Conservation (phyloP, 2,113 vertebrate genomes). For the Thalassoma bifasciatum region DNA sequence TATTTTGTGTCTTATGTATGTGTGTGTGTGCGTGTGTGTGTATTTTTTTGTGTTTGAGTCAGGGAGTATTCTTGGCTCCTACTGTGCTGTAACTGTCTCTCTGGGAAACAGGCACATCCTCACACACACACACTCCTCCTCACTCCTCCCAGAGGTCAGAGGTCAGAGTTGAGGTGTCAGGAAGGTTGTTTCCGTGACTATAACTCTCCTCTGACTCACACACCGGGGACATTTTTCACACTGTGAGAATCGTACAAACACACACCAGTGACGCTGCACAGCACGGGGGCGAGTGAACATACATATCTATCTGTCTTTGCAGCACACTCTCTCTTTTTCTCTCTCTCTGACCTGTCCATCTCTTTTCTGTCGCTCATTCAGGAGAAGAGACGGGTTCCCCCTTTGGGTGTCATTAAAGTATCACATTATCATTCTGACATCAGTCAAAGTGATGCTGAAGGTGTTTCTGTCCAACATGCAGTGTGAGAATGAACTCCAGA, state of each 20-base stretch:
- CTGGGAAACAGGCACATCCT: conserved; percentile 65
- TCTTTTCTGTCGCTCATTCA: background rate
- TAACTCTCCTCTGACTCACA: conserved; percentile 63
- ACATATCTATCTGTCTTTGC: conserved; percentile 40
- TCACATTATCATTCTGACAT: conserved; percentile 31
- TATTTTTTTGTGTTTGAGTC: conserved; percentile 1
- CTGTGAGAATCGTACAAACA: conserved; percentile 54
- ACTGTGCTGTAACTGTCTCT: conserved; percentile 59
- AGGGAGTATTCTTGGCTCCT: conserved; percentile 45
- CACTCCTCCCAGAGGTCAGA: conserved; percentile 37
- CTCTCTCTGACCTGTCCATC: conserved; percentile 17
- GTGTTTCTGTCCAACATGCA: conserved; percentile 3
- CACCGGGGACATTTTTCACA: conserved; percentile 57
- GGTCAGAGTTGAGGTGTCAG: conserved; percentile 71
- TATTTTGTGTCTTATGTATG: conserved; percentile 32
- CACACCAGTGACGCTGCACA: conserved; percentile 25
- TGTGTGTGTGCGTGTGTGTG: conserved; percentile 32
- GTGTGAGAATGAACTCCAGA: conserved; percentile 7
- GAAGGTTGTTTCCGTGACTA: conserved; percentile 64
- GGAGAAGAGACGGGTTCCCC: conserved; percentile 3
- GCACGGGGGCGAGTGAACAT: conserved; percentile 21
- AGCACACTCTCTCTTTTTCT: conserved; percentile 1
- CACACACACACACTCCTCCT: background rate
- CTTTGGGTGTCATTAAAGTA: conserved; percentile 29
- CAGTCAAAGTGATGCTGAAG: conserved; percentile 21